Evolutionary conservation across 2,797 vertebrate genomes (phyloP), one percentile per base, ranked within the genome.

Genomic region (Propithecus perrieri): DNA sequence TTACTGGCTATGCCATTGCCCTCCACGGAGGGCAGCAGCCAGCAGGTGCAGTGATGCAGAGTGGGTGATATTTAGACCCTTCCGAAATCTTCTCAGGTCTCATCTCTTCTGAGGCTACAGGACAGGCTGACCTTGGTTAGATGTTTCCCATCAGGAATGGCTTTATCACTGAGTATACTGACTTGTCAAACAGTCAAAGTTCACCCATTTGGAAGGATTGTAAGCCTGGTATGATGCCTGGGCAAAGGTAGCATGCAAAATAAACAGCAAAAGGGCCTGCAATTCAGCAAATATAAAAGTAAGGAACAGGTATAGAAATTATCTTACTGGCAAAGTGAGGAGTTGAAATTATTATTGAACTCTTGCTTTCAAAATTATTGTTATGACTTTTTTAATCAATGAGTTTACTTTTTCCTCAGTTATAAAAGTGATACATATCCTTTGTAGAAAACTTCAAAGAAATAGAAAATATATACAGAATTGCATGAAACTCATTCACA

Each of bases 331-430:
- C 33, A 85, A 69, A 75, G 26, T 1, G 35, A 95, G 53, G 50
- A 41, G 41, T 30, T 53, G 43, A 90, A 95, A 74, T 83, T 50
- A 28, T 88, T 89, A 57, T 12, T 13, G 5, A 78, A 84, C 1
- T 86, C 48, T 72, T 94, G 46, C n/a, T 97, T 96, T 93, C 61
- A 79, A 95, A 78, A 85, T 93, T 41, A 79, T 59, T 83, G 5
- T 87, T 26, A 61, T 5, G n/a, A 46, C 76, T 89, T 61, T 81
- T 72, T 65, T 38, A 43, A 88, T n/a, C 41, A 55, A 8, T 84
- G 55, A 63, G 38, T 89, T 92, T 85, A 81, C 24, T 59, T 93
- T 75, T 41, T 24, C 43, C 20, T 4, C 35, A 43, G 24, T 55
- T 91, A 75, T 43, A 67, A 85, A 96, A 85, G 17, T 59, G 46